Evolutionary conservation across 2,113 vertebrate genomes (phyloP).

Genomic region (Agapornis roseicollis): DNA sequence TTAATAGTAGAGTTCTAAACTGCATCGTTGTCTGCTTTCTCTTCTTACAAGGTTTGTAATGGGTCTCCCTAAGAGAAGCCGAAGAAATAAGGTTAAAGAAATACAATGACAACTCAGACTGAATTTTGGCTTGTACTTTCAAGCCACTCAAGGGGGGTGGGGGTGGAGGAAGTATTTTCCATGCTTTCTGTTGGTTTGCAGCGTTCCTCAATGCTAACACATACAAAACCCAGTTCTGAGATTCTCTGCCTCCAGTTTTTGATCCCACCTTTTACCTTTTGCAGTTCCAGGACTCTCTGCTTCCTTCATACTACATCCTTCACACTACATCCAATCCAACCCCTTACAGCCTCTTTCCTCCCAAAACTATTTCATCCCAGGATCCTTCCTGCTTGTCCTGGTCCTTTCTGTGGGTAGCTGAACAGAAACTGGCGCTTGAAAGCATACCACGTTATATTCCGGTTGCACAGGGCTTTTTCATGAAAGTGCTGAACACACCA

Average conservation of each 20-base stretch:
- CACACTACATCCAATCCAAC: background rate
- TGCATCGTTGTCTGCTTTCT: background rate
- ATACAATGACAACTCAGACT: background rate
- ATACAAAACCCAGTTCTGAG: background rate
- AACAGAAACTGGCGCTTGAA: background rate
- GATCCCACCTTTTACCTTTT: background rate
- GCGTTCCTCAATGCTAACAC: background rate
- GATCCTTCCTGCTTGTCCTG: background rate
- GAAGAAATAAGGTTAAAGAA: background rate
- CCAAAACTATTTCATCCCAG: background rate
- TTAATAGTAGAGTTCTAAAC: conserved; percentile 12
- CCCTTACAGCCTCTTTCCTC: background rate
- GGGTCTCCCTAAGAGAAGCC: background rate
- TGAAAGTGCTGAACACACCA: background rate
- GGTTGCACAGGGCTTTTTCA: background rate
- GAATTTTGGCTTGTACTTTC: background rate
- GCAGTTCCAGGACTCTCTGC: background rate
- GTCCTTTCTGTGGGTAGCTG: background rate
- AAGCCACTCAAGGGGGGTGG: background rate
- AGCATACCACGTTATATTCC: rapidly evolving
- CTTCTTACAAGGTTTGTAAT: background rate
- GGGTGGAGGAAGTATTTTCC: background rate
- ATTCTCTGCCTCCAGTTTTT: background rate
- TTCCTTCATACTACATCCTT: background rate
- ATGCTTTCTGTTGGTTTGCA: background rate